phyloP scores from a whole-genome alignment of 2,888 invertebrate genomes.

The Cerceris rybyensis region DNA sequence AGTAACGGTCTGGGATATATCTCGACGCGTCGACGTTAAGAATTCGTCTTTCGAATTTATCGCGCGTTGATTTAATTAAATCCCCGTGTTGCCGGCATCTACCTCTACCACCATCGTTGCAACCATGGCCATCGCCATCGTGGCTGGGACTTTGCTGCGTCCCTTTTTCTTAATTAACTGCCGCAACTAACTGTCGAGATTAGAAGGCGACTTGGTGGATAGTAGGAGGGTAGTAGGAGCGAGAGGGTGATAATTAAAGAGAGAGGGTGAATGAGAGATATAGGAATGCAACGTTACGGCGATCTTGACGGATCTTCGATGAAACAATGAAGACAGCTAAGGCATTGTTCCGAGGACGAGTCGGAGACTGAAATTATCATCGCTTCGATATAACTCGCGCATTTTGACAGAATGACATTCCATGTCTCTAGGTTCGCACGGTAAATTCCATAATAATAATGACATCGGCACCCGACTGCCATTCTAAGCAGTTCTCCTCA shows the following conservation, averaged over 20 bases:
- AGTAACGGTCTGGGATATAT: slow-evolving; percentile 20
- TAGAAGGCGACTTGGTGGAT: slow-evolving; percentile 8
- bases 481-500: slow-evolving; percentile 33
- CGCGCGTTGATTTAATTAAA: slow-evolving; percentile 74
- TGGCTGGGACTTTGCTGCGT: slow-evolving; percentile 11
- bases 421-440: slow-evolving; percentile 3
- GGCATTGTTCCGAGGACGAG: slow-evolving; percentile 11
- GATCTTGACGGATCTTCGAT: background rate
- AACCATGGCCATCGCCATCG: slow-evolving; percentile 6
- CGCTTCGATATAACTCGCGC: background rate
- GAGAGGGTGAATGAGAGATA: no score
- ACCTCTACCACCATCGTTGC: slow-evolving; percentile 17
- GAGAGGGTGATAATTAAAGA: background rate
- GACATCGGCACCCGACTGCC: slow-evolving; percentile 44
- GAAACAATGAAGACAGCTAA: background rate
- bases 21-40: slow-evolving; percentile 49
- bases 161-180: slow-evolving; percentile 72
- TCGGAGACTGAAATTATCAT: background rate
- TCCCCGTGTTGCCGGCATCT: slow-evolving; percentile 25
- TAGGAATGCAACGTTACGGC: background rate
- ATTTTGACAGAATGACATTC: background rate
- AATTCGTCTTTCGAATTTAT: slow-evolving; percentile 70
- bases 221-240: background rate
- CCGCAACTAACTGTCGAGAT: slow-evolving; percentile 14
- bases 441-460: slow-evolving; percentile 65